phyloP scores from a whole-genome alignment of 2,888 invertebrate genomes.

The Eumerus sabulonum region DNA sequence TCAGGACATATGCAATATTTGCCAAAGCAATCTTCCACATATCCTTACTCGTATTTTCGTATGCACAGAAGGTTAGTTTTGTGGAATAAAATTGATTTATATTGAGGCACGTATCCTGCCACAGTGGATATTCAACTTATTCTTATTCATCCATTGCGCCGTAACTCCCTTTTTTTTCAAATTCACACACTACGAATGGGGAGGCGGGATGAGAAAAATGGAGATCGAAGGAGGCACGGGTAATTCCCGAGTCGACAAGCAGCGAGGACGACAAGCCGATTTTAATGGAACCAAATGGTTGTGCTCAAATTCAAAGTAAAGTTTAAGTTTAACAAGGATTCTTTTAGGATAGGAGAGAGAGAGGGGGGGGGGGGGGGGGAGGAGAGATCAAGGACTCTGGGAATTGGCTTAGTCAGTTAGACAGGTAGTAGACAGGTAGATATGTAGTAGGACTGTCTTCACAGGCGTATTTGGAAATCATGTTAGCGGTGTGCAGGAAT shows the following conservation, averaged over 20 bases:
- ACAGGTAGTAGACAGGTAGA: neutral
- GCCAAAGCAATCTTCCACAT: constrained; percentile 61
- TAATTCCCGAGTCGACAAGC: constrained; percentile 6
- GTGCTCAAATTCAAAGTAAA: constrained; percentile 11
- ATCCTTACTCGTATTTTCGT: constrained; percentile 64
- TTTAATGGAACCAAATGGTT: constrained; percentile 45
- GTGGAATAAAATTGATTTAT: constrained; percentile 68
- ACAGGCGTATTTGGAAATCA: neutral
- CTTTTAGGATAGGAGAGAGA: neutral
- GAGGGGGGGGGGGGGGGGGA: neutral
- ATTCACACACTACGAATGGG: too few relatives aligned
- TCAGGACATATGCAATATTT: constrained; percentile 60
- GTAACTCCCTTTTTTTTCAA: too few relatives aligned
- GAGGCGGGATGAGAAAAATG: neutral
- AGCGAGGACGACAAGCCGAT: constrained; percentile 36
- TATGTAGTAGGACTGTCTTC: too few relatives aligned
- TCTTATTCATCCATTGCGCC: neutral
- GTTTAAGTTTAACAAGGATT: constrained; percentile 28
- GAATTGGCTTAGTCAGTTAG: constrained; percentile 11
- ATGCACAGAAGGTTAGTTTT: constrained; percentile 64
- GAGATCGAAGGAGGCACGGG: neutral
- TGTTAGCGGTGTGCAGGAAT: constrained; percentile 6
- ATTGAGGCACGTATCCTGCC: constrained; percentile 65
- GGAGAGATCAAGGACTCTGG: constrained; percentile 18
- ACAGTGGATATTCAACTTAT: constrained; percentile 46